These are phyloP conservation scores for Peromyscus attwateri DNA, from an alignment of 2,797 vertebrate species.

Conservation along the genomic window DNA sequence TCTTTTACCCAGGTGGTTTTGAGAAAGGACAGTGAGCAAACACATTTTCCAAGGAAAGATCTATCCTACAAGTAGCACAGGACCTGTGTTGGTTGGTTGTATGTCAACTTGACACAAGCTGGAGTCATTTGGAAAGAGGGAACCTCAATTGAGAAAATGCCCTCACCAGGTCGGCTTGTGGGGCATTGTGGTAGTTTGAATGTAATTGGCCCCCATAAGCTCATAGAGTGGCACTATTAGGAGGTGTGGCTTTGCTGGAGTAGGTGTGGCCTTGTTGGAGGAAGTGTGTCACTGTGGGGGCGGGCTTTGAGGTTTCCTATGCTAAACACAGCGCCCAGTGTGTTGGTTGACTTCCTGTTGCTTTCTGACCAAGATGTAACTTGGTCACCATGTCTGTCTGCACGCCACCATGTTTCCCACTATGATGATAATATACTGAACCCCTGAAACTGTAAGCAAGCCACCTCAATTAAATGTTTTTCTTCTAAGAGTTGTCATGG, in stretches of 20 bases:
- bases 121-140: background rate
- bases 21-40: slow-evolving; percentile 6
- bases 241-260: background rate
- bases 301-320: background rate
- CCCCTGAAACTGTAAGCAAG: background rate
- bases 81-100: background rate
- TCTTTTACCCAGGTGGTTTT: background rate
- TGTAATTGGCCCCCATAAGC: background rate
- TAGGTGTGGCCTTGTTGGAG: background rate
- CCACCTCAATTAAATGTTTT: background rate
- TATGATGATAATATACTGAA: background rate
- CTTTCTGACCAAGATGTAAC: background rate
- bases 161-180: background rate
- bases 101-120: background rate
- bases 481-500: background rate
- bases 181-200: background rate
- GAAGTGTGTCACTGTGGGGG: background rate
- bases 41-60: background rate
- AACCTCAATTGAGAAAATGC: background rate
- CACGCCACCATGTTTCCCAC: background rate
- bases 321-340: background rate
- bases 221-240: background rate
- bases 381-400: background rate
- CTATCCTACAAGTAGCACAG: background rate
- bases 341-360: background rate